These are phyloP conservation scores for Hirtodrosophila duncani DNA, from an alignment of 2,888 invertebrate genomes.

Conservation along the genomic window DNA sequence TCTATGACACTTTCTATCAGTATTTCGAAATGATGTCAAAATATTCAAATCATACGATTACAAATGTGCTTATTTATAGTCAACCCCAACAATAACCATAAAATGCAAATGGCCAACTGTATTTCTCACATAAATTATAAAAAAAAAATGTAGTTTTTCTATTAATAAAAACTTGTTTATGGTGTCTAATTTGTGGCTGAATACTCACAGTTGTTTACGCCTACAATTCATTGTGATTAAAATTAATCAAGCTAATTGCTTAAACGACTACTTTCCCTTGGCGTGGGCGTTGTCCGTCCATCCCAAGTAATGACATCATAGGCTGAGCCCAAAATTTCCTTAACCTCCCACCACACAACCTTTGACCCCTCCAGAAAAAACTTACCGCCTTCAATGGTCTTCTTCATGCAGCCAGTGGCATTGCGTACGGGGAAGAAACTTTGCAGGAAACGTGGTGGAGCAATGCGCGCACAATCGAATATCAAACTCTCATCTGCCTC, in stretches of 20 bases:
- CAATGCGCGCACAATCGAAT: slow-evolving; percentile 63
- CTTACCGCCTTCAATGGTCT: slow-evolving; percentile 72
- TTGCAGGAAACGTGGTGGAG: slow-evolving; percentile 70
- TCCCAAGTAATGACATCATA: slow-evolving; percentile 36
- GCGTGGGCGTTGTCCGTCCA: too few relatives aligned
- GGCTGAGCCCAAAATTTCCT: neutral
- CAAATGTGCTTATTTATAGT: neutral
- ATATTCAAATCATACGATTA: too few relatives aligned
- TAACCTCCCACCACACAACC: too few relatives aligned
- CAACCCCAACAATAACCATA: too few relatives aligned
- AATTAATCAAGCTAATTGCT: slow-evolving; percentile 43
- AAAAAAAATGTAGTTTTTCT: too few relatives aligned
- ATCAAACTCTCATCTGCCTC: slow-evolving; percentile 57
- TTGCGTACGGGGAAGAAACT: slow-evolving; percentile 56
- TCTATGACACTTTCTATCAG: too few relatives aligned
- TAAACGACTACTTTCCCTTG: neutral
- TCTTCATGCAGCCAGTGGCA: slow-evolving; percentile 77
- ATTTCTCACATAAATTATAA: too few relatives aligned
- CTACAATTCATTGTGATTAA: slow-evolving; percentile 1
- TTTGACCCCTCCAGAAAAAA: slow-evolving; percentile 15
- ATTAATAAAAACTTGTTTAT: too few relatives aligned
- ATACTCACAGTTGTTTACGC: slow-evolving; percentile 8
- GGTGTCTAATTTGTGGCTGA: too few relatives aligned
- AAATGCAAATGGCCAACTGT: too few relatives aligned
- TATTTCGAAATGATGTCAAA: too few relatives aligned